A percentile compares a stretch with the other conserved stretches of the same genome.
Evolutionary conservation across 2,888 invertebrate genomes (phyloP).

Genomic region (Amiota communis): DNA sequence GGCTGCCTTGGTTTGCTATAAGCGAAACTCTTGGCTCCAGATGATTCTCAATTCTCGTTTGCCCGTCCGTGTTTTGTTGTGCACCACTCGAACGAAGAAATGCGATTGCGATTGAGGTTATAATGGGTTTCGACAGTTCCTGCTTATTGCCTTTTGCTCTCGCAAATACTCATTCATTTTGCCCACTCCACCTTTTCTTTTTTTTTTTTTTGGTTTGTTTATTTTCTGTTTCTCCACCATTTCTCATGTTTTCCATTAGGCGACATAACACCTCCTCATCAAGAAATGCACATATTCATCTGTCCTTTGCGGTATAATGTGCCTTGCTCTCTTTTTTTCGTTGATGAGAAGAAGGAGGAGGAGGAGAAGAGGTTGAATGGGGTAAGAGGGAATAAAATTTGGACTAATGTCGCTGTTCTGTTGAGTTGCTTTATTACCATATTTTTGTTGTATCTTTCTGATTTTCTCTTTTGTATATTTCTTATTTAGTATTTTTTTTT

Average conservation of each 20-base stretch:
- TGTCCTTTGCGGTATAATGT: too few species aligned
- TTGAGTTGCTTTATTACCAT: too few species aligned
- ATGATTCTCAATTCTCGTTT: constrained; percentile 20
- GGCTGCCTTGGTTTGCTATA: constrained; percentile 18
- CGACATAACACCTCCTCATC: too few species aligned
- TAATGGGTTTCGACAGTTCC: constrained; percentile 69
- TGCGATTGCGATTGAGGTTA: constrained; percentile 68
- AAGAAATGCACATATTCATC: too few species aligned
- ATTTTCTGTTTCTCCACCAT: constrained; percentile 28
- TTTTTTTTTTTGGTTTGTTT: not conserved
- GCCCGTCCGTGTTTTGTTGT: constrained; percentile 51
- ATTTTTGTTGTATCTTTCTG: too few species aligned
- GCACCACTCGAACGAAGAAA: constrained; percentile 66
- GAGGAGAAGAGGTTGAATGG: too few species aligned
- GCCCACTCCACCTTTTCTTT: not conserved
- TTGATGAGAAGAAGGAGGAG: not conserved
- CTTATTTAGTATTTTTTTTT: too few species aligned
- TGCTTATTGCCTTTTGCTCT: constrained; percentile 33
- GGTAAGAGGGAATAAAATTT: too few species aligned
- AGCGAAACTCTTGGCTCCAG: constrained; percentile 5
- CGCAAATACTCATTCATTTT: not conserved
- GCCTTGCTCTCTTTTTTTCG: constrained; percentile 33
- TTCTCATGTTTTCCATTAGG: constrained; percentile 31
- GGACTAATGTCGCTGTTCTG: too few species aligned
- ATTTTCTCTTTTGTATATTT: too few species aligned